These are phyloP conservation scores for Camptogramma bilineatum DNA, from an alignment of 2,888 invertebrate genomes.

Conservation along the genomic window DNA sequence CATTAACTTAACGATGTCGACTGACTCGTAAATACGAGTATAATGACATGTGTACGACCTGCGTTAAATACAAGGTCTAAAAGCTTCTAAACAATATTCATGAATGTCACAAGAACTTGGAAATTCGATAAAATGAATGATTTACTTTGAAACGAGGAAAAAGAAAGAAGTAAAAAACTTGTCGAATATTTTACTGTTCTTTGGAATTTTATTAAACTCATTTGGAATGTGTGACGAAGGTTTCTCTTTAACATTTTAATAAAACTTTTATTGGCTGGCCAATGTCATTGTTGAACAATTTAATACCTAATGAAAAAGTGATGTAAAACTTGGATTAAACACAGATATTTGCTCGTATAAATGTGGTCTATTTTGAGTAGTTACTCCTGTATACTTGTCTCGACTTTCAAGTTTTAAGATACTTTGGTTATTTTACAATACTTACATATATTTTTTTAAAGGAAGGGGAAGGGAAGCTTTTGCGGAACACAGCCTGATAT, in stretches of 20 bases:
- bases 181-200: slow-evolving; percentile 33
- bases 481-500: too few relatives aligned
- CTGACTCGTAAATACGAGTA: not conserved
- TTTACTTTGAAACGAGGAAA: slow-evolving; percentile 33
- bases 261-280: slow-evolving; percentile 33
- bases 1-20: not conserved
- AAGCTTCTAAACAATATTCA: slow-evolving; percentile 30
- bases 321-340: not conserved
- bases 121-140: slow-evolving; percentile 30
- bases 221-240: slow-evolving; percentile 42
- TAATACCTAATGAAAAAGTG: slow-evolving; percentile 11
- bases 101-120: slow-evolving; percentile 9
- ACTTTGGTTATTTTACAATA: too few relatives aligned
- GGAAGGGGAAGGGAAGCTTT: too few relatives aligned
- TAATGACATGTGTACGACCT: not conserved
- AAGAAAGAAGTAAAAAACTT: slow-evolving; percentile 32
- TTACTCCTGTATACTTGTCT: not conserved
- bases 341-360: not conserved
- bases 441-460: too few relatives aligned
- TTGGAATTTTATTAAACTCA: slow-evolving; percentile 43
- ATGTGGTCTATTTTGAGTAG: not conserved
- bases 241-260: slow-evolving; percentile 34
- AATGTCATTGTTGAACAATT: not conserved
- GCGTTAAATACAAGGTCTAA: not conserved
- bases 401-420: too few relatives aligned